A percentile compares a stretch with the other conserved stretches of the same genome.
phyloP scores from a whole-genome alignment of 2,888 invertebrate genomes.

The Chromoteleia sp. region DNA sequence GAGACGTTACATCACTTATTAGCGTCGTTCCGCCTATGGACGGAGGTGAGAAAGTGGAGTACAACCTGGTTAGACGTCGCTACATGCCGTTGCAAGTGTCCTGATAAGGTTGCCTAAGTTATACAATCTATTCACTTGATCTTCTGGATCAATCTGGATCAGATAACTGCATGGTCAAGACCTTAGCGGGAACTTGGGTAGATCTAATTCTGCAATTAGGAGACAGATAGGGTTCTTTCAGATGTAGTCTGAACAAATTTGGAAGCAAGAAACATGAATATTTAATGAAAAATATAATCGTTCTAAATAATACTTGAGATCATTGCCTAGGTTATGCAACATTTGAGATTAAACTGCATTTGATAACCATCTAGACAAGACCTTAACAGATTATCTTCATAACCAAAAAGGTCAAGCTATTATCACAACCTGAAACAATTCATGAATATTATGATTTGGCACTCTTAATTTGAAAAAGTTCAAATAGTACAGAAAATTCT shows the following conservation, averaged over 20 bases:
- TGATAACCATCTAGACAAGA: constrained; percentile 9
- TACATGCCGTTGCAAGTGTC: constrained; percentile 4
- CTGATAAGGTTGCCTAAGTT: constrained; percentile 40
- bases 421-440: too few species aligned
- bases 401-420: too few species aligned
- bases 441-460: too few species aligned
- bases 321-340: background rate
- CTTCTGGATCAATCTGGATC: constrained; percentile 35
- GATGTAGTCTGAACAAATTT: background rate
- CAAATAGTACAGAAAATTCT: too few species aligned
- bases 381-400: too few species aligned
- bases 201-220: constrained; percentile 16
- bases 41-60: constrained; percentile 36
- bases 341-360: background rate
- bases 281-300: too few species aligned
- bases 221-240: too few species aligned
- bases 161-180: constrained; percentile 28
- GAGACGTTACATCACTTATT: constrained; percentile 47
- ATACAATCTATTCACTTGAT: constrained; percentile 25
- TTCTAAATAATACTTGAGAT: too few species aligned
- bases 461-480: too few species aligned
- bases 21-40: constrained; percentile 18
- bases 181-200: constrained; percentile 4
- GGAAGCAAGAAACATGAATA: background rate
- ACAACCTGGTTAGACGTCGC: background rate